Evolutionary conservation across 2,113 vertebrate species (phyloP).

Genomic region (Eubucco bourcierii): DNA sequence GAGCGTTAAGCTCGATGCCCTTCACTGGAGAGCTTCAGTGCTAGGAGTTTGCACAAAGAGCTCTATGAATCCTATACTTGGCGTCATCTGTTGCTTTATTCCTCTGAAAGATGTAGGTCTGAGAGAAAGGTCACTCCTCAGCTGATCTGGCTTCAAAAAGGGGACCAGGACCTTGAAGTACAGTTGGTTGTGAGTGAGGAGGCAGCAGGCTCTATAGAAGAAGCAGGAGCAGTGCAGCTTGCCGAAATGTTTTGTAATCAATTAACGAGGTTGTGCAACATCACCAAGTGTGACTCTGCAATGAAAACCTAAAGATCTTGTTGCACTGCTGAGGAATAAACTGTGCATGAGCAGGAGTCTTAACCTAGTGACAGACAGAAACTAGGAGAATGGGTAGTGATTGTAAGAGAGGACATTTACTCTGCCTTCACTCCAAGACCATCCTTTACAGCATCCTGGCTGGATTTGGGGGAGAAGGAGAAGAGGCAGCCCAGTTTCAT

Average conservation of each 20-base stretch:
- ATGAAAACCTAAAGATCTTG: neutral
- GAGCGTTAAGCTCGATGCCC: conserved; percentile 20
- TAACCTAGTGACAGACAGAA: neutral
- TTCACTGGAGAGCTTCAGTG: conserved; percentile 7
- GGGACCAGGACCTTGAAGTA: neutral
- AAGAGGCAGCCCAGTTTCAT: neutral
- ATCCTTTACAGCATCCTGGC: neutral
- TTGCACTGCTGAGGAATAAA: neutral
- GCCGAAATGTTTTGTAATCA: conserved; percentile 28
- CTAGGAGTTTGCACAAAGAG: conserved; percentile 9
- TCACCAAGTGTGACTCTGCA: neutral
- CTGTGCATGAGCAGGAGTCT: neutral
- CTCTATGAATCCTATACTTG: neutral
- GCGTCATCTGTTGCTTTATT: conserved; percentile 54
- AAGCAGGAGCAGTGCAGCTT: neutral
- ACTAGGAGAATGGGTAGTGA: neutral
- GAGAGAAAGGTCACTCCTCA: conserved; percentile 15
- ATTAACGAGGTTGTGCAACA: neutral
- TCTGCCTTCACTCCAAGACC: neutral
- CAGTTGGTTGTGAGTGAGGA: neutral
- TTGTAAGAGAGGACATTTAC: neutral
- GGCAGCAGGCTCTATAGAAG: neutral
- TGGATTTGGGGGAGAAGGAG: neutral
- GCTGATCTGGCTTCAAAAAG: neutral
- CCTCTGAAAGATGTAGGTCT: conserved; percentile 1